A percentile compares a stretch with the other conserved stretches of the same genome.
phyloP scores from a whole-genome alignment of 2,797 vertebrate genomes.

The Podarcis lilfordi region DNA sequence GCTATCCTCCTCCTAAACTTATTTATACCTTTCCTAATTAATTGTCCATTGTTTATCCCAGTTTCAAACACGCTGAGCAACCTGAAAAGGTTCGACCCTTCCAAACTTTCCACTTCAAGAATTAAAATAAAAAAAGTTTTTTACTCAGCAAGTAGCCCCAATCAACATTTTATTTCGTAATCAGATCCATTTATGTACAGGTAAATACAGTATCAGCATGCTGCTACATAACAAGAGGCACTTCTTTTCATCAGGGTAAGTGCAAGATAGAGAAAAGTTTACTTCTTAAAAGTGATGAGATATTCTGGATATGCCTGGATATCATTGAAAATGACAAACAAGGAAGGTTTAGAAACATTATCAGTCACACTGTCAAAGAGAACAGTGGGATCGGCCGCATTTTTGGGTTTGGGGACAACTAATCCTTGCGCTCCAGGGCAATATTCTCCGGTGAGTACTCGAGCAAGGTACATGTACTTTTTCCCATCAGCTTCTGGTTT shows the following conservation, averaged over 20 bases:
- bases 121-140: too few relatives aligned
- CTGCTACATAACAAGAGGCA: too few relatives aligned
- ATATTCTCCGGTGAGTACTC: conserved; percentile 84
- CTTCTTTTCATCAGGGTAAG: background rate
- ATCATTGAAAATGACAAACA: conserved; percentile 88
- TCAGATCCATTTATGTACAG: too few relatives aligned
- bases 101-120: background rate
- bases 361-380: conserved; percentile 85
- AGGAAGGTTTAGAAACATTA: conserved; percentile 47
- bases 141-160: background rate
- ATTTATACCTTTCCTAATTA: background rate
- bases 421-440: conserved; percentile 58
- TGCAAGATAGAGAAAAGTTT: conserved; percentile 6
- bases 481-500: conserved; percentile 72
- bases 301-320: conserved; percentile 88
- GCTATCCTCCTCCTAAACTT: background rate
- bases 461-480: conserved; percentile 85
- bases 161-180: background rate
- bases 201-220: too few relatives aligned
- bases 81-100: background rate
- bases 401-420: conserved; percentile 76
- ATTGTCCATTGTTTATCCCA: background rate
- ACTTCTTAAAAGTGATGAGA: conserved; percentile 83
- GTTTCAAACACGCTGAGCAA: background rate
- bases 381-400: background rate